Evolutionary conservation across 2,113 vertebrate species (phyloP), one percentile per base, ranked within the genome.

Genomic region (Etheostoma cragini): DNA sequence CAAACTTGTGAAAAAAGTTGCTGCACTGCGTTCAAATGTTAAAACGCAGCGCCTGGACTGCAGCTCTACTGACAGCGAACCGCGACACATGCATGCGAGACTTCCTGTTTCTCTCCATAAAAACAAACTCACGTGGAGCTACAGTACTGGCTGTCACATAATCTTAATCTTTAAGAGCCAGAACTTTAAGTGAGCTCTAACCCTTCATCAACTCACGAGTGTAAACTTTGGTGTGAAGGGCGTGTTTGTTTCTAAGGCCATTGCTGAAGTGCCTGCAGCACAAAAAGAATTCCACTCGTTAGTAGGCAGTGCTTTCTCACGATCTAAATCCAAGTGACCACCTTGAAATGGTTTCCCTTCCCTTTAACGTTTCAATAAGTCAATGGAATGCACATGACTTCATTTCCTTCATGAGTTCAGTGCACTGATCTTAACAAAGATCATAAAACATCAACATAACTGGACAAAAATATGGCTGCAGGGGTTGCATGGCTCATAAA

Each of bases 121-220:
- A 95, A 95, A 94, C 94, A 95, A 94, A 92, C 93, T 95, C 94
- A 94, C 92, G 93, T 95, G 94, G 88, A 89, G 86, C 83, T 35
- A 45, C 47, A 88, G 82, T 76, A 42, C 77, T 26, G 71, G 46
- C 75, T 81, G 76, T 80, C 87, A 69, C 30, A 66, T 71, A 67
- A 74, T 78, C 56, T 47, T 38, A 26, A 71, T 71, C 76, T 74
- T 75, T 58, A 71, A 68, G 50, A 11, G 47, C 35, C 58, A 46
- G 30, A 42, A 56, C 30, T 46, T 60, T 5, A 73, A 69, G 50
- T 64, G 42, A 60, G 2, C 12, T 3, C 42, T 33, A 11, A 38
- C 16, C 14, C 19, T 19, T 22, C 19, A 10, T 30, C 26, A 33
- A 22, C 30, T 76, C 47, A 26, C 10, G 13, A 1, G 17, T 22